A percentile compares a stretch with the other conserved stretches of the same genome.
Conservation (phyloP, 1,140 invertebrate genomes). For the Trachymyrmex cornetzi region DNA sequence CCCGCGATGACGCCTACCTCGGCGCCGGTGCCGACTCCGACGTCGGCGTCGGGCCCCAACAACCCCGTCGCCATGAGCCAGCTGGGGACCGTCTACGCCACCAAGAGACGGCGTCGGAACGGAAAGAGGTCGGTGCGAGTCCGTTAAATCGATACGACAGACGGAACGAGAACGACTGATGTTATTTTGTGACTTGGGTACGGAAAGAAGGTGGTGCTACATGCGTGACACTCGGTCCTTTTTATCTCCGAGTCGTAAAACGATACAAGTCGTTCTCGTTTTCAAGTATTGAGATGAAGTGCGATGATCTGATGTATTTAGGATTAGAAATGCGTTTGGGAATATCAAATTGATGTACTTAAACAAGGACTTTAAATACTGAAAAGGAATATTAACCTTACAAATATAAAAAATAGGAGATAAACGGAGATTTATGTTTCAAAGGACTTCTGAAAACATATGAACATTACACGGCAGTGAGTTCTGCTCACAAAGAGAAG, state of each 20-base stretch:
- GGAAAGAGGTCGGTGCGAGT: slow-evolving; percentile 94
- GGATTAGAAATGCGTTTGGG: background rate
- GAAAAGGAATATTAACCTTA: background rate
- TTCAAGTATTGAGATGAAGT: background rate
- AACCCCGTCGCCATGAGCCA: slow-evolving; percentile 91
- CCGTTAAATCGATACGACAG: slow-evolving; percentile 37
- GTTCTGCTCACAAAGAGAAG: slow-evolving; percentile 2
- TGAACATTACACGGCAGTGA: background rate
- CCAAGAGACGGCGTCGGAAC: slow-evolving; percentile 95
- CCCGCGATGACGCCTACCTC: slow-evolving; percentile 80
- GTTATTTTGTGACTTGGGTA: background rate
- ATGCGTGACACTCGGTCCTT: background rate
- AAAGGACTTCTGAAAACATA: background rate
- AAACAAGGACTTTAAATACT: background rate
- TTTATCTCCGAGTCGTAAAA: background rate
- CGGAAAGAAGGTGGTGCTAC: background rate
- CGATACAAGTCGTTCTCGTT: slow-evolving; percentile 7
- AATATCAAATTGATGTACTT: background rate
- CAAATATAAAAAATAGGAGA: slow-evolving; percentile 7
- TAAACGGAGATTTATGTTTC: background rate
- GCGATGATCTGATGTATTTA: background rate
- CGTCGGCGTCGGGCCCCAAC: slow-evolving; percentile 82
- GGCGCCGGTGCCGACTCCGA: slow-evolving; percentile 82
- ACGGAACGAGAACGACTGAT: slow-evolving; percentile 36
- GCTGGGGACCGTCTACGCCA: slow-evolving; percentile 97